Conservation (phyloP, 2,113 vertebrate genomes). For the Podarcis cretensis region DNA sequence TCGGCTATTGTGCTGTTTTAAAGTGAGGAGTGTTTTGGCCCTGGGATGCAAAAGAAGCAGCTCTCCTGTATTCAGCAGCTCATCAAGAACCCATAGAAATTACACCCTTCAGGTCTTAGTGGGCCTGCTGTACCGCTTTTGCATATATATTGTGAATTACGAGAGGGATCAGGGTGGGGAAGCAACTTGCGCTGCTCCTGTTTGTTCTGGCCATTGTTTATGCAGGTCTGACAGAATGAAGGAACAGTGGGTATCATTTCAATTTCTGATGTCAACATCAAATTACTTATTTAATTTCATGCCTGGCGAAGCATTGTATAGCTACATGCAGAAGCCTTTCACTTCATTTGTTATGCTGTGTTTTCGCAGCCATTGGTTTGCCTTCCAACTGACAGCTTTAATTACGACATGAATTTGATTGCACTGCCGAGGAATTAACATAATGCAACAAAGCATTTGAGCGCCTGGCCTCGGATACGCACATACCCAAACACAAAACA, state of each 20-base stretch:
- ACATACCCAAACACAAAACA: conserved; percentile 34
- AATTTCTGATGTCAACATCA: conserved; percentile 98
- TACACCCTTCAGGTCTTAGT: conserved; percentile 74
- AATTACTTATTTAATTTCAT: conserved; percentile 99
- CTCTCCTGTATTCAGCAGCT: conserved; percentile 55
- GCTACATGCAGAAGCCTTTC: conserved; percentile 93
- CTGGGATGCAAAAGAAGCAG: conserved; percentile 52
- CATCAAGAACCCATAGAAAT: conserved; percentile 78
- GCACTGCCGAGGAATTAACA: conserved; percentile 88
- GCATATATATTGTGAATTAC: conserved; percentile 85
- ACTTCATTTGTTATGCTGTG: conserved; percentile 94
- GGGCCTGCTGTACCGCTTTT: conserved; percentile 73
- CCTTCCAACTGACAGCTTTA: conserved; percentile 97
- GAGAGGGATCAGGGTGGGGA: conserved; percentile 73
- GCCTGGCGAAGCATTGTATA: conserved; percentile 95
- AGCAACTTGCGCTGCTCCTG: conserved; percentile 75
- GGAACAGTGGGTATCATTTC: conserved; percentile 95
- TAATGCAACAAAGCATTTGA: conserved; percentile 87
- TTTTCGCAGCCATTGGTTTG: conserved; percentile 88
- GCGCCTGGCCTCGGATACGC: conserved; percentile 68
- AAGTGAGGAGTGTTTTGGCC: conserved; percentile 57
- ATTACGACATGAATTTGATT: conserved; percentile 96
- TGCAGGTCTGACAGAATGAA: conserved; percentile 83
- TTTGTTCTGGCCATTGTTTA: conserved; percentile 84
- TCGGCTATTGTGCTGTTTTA: background rate